phyloP scores from a whole-genome alignment of 1,140 invertebrate genomes.

The Sminthurinus signatus region DNA sequence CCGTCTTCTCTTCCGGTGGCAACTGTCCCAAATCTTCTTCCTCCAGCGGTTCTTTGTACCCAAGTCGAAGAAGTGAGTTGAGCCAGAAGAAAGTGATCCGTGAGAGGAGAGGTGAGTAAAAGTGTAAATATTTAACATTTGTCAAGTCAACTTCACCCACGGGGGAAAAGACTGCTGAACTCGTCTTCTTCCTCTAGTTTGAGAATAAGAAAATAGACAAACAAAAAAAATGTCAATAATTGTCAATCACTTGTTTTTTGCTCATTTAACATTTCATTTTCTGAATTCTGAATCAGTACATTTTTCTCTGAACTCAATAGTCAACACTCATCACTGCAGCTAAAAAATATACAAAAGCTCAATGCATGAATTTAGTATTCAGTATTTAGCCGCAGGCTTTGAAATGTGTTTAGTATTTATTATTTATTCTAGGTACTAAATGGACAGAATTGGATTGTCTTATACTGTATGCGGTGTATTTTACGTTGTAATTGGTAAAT shows the following conservation, averaged over 20 bases:
- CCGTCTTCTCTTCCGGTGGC: constrained; percentile 56
- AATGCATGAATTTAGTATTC: too few species aligned
- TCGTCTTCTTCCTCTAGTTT: background rate
- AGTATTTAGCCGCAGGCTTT: too few species aligned
- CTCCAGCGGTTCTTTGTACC: constrained; percentile 60
- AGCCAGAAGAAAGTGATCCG: constrained; percentile 73
- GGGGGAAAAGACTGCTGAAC: background rate
- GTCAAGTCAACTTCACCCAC: background rate
- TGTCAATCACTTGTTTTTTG: background rate
- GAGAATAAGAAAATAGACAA: background rate
- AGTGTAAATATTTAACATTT: constrained; percentile 49
- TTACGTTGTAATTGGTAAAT: too few species aligned
- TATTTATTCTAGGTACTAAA: too few species aligned
- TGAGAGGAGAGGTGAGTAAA: constrained; percentile 58
- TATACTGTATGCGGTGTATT: too few species aligned
- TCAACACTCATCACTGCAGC: background rate
- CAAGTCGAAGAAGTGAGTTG: constrained; percentile 57
- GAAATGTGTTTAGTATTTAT: too few species aligned
- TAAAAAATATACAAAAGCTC: too few species aligned
- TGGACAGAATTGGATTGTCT: too few species aligned
- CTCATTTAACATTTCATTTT: background rate
- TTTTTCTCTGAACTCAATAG: background rate
- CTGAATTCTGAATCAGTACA: background rate
- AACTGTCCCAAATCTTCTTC: constrained; percentile 62
- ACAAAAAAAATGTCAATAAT: background rate